Evolutionary conservation across 2,797 vertebrate genomes (phyloP).

Genomic region (Spea hammondii): DNA sequence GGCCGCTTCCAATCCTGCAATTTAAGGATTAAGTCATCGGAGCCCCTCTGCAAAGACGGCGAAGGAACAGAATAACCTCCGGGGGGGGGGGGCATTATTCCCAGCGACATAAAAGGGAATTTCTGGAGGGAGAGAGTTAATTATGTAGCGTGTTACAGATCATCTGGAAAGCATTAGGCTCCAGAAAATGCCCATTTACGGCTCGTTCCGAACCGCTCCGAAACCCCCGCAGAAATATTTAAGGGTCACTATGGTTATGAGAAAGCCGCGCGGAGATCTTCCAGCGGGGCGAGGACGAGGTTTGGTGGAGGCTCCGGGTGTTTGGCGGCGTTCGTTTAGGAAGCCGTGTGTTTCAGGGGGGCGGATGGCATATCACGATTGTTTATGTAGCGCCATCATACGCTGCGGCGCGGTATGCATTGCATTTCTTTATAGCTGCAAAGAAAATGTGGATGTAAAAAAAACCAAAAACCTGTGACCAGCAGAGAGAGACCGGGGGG

Average conservation of each 20-base stretch:
- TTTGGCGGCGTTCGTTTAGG: not conserved
- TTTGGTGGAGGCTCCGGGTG: not conserved
- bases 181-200: slow-evolving; percentile 47
- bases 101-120: not conserved
- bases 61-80: too few species aligned
- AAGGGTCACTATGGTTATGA: not conserved
- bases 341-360: not conserved
- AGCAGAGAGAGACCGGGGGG: too few species aligned
- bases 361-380: too few species aligned
- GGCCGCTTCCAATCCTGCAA: too few species aligned
- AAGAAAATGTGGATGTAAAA: too few species aligned
- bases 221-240: slow-evolving; percentile 12
- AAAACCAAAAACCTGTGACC: too few species aligned
- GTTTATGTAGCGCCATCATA: too few species aligned
- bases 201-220: slow-evolving; percentile 13
- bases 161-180: slow-evolving; percentile 39
- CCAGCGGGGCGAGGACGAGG: not conserved
- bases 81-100: not conserved
- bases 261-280: slow-evolving; percentile 24
- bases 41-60: too few species aligned
- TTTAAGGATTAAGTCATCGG: too few species aligned
- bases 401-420: not conserved
- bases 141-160: not conserved
- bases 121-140: slow-evolving; percentile 12
- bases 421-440: not conserved